phyloP scores from a whole-genome alignment of 2,113 vertebrate species.

The Sarotherodon lohbergeri region DNA sequence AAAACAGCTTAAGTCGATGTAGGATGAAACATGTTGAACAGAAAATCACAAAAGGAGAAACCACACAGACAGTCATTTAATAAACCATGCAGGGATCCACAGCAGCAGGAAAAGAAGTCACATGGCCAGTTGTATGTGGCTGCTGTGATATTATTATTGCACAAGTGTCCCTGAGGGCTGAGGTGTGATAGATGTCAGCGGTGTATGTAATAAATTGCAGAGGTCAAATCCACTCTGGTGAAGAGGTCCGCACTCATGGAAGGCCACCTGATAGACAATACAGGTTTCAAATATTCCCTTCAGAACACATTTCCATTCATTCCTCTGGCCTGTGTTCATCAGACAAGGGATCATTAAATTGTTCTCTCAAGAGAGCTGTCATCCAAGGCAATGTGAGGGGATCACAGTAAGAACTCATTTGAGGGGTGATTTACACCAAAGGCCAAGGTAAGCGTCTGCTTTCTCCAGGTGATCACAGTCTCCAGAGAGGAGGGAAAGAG shows the following conservation, averaged over 20 bases:
- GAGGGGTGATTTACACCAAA: slow-evolving; percentile 34
- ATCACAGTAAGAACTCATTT: slow-evolving; percentile 36
- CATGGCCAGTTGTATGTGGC: not conserved
- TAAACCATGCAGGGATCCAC: not conserved
- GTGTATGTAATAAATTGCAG: slow-evolving; percentile 52
- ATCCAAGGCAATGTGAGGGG: slow-evolving; percentile 15
- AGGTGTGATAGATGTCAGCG: slow-evolving; percentile 41
- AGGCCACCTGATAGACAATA: slow-evolving; percentile 39
- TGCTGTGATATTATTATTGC: slow-evolving; percentile 33
- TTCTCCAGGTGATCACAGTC: slow-evolving; percentile 17
- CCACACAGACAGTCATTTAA: not conserved
- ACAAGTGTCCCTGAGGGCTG: slow-evolving; percentile 24
- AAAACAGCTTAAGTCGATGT: not conserved
- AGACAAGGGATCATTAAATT: slow-evolving; percentile 45
- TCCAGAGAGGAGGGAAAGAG: not conserved
- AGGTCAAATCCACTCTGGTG: slow-evolving; percentile 56
- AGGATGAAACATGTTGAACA: not conserved
- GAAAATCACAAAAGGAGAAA: not conserved
- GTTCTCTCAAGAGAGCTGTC: slow-evolving; percentile 34
- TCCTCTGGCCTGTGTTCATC: slow-evolving; percentile 17
- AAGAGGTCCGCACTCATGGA: slow-evolving; percentile 24
- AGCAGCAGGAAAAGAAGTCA: not conserved
- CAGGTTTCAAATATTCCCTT: slow-evolving; percentile 10
- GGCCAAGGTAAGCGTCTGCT: slow-evolving; percentile 29
- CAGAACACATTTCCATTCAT: slow-evolving; percentile 31